Conservation (phyloP, 1,140 invertebrate genomes). For the Drosophila yakuba region DNA sequence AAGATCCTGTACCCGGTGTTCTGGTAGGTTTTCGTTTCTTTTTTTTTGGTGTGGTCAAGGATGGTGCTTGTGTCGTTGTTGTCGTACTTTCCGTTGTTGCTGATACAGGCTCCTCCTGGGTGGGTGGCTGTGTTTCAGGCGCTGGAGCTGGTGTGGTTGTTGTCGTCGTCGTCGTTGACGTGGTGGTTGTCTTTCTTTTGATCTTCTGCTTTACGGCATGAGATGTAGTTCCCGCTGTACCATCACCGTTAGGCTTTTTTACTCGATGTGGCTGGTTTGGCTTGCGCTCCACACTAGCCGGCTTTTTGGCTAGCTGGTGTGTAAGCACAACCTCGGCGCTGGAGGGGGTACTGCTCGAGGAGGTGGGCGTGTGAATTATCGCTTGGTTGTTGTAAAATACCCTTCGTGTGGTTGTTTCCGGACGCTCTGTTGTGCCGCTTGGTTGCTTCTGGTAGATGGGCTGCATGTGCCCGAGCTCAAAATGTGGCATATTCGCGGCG, state of each 20-base stretch:
- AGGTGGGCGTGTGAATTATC: slow-evolving; percentile 62
- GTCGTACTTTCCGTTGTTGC: slow-evolving; percentile 25
- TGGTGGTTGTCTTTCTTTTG: slow-evolving; percentile 68
- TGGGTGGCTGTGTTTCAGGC: slow-evolving; percentile 34
- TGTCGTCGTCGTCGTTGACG: slow-evolving; percentile 40
- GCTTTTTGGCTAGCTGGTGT: slow-evolving; percentile 69
- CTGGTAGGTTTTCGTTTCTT: slow-evolving; percentile 78
- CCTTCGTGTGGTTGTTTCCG: slow-evolving; percentile 69
- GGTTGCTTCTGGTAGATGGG: slow-evolving; percentile 76
- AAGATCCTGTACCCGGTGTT: slow-evolving; percentile 51
- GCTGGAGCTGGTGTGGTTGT: slow-evolving; percentile 46
- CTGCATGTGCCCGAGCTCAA: slow-evolving; percentile 72
- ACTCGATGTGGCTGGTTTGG: slow-evolving; percentile 60
- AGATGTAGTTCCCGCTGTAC: slow-evolving; percentile 9
- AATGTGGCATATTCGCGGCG: slow-evolving; percentile 68
- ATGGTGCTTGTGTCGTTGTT: slow-evolving; percentile 55
- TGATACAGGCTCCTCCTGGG: slow-evolving; percentile 31
- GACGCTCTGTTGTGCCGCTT: slow-evolving; percentile 32
- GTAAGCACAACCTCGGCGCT: slow-evolving; percentile 35
- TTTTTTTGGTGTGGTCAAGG: slow-evolving; percentile 62
- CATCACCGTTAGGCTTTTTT: slow-evolving; percentile 60
- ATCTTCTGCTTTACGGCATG: slow-evolving; percentile 63
- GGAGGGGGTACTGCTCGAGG: slow-evolving; percentile 18
- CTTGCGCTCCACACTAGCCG: slow-evolving; percentile 50
- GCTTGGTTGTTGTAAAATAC: slow-evolving; percentile 81